Evolutionary conservation across 2,113 vertebrate species (phyloP).

Genomic region (Brachypteracias leptosomus): DNA sequence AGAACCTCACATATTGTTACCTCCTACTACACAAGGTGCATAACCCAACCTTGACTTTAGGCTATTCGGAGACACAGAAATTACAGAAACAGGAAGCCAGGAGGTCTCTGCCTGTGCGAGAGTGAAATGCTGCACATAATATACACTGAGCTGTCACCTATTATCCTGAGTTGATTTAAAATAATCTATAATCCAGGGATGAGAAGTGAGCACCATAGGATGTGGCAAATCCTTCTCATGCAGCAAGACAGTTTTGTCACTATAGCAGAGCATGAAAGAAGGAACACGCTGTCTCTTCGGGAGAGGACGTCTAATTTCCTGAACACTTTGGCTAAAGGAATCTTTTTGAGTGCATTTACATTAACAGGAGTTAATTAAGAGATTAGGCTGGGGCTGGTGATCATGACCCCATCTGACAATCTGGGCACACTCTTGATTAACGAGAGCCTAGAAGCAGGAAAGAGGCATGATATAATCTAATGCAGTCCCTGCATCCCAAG

Average conservation of each 20-base stretch:
- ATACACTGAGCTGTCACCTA: background rate
- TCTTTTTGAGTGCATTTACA: background rate
- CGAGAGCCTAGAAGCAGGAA: background rate
- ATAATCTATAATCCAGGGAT: constrained; percentile 44
- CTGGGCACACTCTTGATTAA: background rate
- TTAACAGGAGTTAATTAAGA: constrained; percentile 54
- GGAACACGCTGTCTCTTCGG: background rate
- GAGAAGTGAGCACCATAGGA: background rate
- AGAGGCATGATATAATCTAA: background rate
- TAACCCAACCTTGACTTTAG: background rate
- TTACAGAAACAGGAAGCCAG: background rate
- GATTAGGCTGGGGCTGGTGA: constrained; percentile 6
- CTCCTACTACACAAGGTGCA: background rate
- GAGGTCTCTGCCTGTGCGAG: background rate
- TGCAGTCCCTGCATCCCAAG: background rate
- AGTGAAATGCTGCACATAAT: background rate
- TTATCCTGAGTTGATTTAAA: constrained; percentile 46
- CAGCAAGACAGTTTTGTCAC: constrained; percentile 10
- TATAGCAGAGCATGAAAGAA: background rate
- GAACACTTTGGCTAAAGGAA: background rate
- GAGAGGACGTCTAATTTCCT: background rate
- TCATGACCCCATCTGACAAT: background rate
- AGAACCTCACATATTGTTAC: background rate
- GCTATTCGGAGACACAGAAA: background rate
- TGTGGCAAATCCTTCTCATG: constrained; percentile 26